Evolutionary conservation across 2,888 invertebrate genomes (phyloP), one percentile per base, ranked within the genome.

Genomic region (Chelonus formosanus): DNA sequence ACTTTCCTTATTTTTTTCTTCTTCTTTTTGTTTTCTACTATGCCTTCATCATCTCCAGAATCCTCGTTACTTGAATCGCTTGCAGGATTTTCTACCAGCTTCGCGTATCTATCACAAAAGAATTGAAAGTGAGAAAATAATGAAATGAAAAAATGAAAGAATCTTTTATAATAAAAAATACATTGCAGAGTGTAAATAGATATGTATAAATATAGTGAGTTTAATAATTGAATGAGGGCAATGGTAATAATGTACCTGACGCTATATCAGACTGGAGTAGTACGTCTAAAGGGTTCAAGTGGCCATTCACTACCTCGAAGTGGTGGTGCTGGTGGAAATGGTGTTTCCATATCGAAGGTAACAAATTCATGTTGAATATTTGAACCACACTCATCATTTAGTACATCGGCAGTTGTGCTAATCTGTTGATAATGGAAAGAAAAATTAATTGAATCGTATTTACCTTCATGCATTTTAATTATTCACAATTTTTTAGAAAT

Each of bases 261-360:
- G 79, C 74, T 80, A 71, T 83, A 82, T 85, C 85, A 85, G 74
- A 85, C 85, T 40, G 85, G 85, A 68, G 85, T 85, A 10, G 85
- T 85, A 70, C 84, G 80, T 70, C 84, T 79, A 44, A 85, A 75
- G 6, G 84, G 78, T 69, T 85, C 85, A 65, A 80, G 78, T 61
- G 78, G 76, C 82, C 80, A 84, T 84, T 77, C 89, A 84, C 80
- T 85, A 84, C 73, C 86, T 83, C 63, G 86, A 80, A 58, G 81
- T 69, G 57, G 85, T 3, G 82, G 81, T 32, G 78, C 74, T 34
- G 85, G 78, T 55, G 86, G 86, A 72, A 87, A 74, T 34, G 87
- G 85, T 54, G 87, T 87, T 45, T 90, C 90, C 63, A 89, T 86
- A 75, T 91, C 90, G 78, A 91, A 91, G 7, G 91, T 90, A 54